Base-by-base conservation (phyloP, 2,797 vertebrate genomes). In the Myotis planiceps region DNA sequence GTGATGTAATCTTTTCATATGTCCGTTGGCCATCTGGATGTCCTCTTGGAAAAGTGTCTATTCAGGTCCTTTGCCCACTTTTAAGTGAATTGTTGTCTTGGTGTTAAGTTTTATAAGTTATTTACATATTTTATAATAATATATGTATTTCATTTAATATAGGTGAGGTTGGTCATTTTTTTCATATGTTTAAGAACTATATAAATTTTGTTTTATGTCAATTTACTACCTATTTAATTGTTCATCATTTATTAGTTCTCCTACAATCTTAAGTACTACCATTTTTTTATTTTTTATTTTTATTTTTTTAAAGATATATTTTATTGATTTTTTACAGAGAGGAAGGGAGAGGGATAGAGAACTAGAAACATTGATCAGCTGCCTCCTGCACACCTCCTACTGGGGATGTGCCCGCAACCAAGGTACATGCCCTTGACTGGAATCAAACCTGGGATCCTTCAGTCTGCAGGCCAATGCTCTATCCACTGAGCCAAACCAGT, bases 181-280 rank as follows among this genome's bases (percentile, higher is more conserved):
- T 91, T 49, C 34, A 69, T 58, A 42, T 51, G 21, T 60, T 82
- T 89, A 92, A 68, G 14, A 84, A 29, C 37, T 53, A 27, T 39
- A 42, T 49, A 80, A 63, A 91, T 95, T 95, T 79, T 14, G 2
- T 92, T 93, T 91, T 39, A 83, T 89, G 84, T 76, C 58, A 94
- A 76, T 6, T 86, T 65, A 13, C 69, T 95, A 45, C 72, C n/a
- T 96, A 49, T 82, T 49, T 66, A 51, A 12, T n/a, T 83, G 19
- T 49, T 88, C 85, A 37, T 10, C 7, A 86, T 90, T 58, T 69
- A 74, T 82, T 23, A 88, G 15, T 88, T 80, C 94, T 6, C 6
- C 53, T 37, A 86, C 25, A 85, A 74, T 90, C 92, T 90, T 86
- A 92, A 93, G 58, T 90, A 47, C 42, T 68, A 85, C 53, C 49